These are phyloP conservation scores for Macropus fuliginosus DNA, from an alignment of 2,797 vertebrate species.

Conservation along the genomic window DNA sequence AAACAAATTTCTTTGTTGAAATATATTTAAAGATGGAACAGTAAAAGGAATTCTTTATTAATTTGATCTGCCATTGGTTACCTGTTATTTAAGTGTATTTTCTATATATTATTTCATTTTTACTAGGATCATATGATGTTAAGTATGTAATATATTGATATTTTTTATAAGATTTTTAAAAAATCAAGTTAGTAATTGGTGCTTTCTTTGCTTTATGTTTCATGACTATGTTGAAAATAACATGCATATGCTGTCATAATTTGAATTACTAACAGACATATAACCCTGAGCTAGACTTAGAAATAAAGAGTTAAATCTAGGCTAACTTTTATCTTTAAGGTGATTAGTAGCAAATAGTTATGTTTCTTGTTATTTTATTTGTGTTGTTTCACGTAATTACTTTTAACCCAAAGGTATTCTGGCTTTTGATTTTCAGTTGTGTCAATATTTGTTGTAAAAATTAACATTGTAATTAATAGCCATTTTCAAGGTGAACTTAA, in stretches of 20 bases:
- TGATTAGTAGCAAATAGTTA: constrained; percentile 11
- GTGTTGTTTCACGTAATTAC: neutral
- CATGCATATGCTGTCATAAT: constrained; percentile 72
- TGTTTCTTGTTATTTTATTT: constrained; percentile 53
- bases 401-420: constrained; percentile 35
- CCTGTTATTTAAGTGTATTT: constrained; percentile 33
- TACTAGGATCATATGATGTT: constrained; percentile 26
- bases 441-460: constrained; percentile 50
- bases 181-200: constrained; percentile 72
- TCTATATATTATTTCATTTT: constrained; percentile 52
- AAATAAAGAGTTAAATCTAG: constrained; percentile 48
- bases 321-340: constrained; percentile 22
- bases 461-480: constrained; percentile 39
- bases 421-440: constrained; percentile 50
- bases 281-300: constrained; percentile 66
- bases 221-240: constrained; percentile 63
- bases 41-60: neutral
- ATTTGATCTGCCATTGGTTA: constrained; percentile 39
- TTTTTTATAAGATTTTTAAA: constrained; percentile 60
- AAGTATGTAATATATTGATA: constrained; percentile 50
- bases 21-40: constrained; percentile 18
- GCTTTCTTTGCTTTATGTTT: constrained; percentile 62
- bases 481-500: constrained; percentile 56
- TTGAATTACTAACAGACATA: constrained; percentile 67
- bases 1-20: neutral